Percentiles rank a stretch among this genome's conserved stretches.
These are phyloP conservation scores for Siniperca chuatsi DNA, from an alignment of 2,113 vertebrate species.

Conservation along the genomic window DNA sequence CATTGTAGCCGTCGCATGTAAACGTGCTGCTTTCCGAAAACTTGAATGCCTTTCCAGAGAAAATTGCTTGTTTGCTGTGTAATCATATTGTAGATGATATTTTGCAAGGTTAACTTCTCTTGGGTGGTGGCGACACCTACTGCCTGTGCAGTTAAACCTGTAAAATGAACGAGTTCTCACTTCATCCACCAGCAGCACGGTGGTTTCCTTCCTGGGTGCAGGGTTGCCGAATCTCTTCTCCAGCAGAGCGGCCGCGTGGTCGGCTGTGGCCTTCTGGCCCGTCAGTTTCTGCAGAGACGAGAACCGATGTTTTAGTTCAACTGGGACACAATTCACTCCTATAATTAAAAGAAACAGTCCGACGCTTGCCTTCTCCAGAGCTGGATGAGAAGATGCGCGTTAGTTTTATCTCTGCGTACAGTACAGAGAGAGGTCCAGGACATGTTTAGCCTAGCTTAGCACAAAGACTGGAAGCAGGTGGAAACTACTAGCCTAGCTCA, in stretches of 20 bases:
- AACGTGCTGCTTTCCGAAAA: too few species aligned
- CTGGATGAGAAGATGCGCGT: too few species aligned
- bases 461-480: neutral
- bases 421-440: too few species aligned
- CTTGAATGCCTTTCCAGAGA: too few species aligned
- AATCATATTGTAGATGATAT: too few species aligned
- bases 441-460: constrained; percentile 7
- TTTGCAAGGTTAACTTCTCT: too few species aligned
- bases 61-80: too few species aligned
- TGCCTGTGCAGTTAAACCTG: too few species aligned
- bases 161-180: constrained; percentile 74
- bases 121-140: too few species aligned
- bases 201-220: constrained; percentile 88
- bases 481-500: neutral
- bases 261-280: constrained; percentile 91
- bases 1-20: too few species aligned
- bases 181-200: constrained; percentile 94
- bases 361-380: neutral
- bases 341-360: neutral
- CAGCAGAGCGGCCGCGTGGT: constrained; percentile 90
- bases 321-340: neutral
- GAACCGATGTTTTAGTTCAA: neutral
- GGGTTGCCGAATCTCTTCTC: constrained; percentile 88
- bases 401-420: neutral
- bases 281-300: constrained; percentile 88